A percentile compares a stretch with the other conserved stretches of the same genome.
phyloP scores from a whole-genome alignment of 2,797 vertebrate species.

The Typhlichthys subterraneus region DNA sequence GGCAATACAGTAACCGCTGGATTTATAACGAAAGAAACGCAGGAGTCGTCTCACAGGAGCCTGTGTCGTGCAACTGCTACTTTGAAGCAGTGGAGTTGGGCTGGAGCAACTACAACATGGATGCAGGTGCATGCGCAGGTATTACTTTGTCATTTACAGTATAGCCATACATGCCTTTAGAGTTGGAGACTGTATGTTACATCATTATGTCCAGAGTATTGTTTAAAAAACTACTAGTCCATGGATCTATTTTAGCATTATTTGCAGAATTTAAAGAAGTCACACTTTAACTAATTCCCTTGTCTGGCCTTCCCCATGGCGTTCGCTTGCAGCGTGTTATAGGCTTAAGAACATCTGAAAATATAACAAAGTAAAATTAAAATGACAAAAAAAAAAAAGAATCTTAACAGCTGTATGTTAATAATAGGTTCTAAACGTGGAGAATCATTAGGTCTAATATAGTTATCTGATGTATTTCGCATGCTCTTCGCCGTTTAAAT shows the following conservation, averaged over 20 bases:
- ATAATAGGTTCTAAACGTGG: conserved; percentile 44
- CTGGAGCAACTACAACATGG: not conserved
- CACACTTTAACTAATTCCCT: not conserved
- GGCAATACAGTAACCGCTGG: conserved; percentile 44
- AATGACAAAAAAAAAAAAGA: not conserved
- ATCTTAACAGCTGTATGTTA: conserved; percentile 42
- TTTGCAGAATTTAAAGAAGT: not conserved
- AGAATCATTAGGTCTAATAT: conserved; percentile 54
- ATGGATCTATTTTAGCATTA: not conserved
- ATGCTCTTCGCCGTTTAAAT: conserved; percentile 69
- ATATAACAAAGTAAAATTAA: not conserved
- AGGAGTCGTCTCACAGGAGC: conserved; percentile 21
- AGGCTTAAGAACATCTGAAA: not conserved
- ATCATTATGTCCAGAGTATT: no score
- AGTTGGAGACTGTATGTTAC: no score
- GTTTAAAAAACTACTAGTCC: not conserved
- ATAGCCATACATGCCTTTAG: not conserved
- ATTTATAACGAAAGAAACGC: conserved; percentile 39
- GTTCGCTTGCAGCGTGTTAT: not conserved
- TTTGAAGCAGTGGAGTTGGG: conserved; percentile 19
- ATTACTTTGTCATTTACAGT: conserved; percentile 9
- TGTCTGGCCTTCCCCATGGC: not conserved
- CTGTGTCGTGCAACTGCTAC: conserved; percentile 16
- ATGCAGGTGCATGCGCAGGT: conserved; percentile 41
- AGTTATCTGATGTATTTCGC: conserved; percentile 70